These are phyloP conservation scores for Hyles lineata DNA, from an alignment of 2,888 invertebrate species.

Conservation along the genomic window DNA sequence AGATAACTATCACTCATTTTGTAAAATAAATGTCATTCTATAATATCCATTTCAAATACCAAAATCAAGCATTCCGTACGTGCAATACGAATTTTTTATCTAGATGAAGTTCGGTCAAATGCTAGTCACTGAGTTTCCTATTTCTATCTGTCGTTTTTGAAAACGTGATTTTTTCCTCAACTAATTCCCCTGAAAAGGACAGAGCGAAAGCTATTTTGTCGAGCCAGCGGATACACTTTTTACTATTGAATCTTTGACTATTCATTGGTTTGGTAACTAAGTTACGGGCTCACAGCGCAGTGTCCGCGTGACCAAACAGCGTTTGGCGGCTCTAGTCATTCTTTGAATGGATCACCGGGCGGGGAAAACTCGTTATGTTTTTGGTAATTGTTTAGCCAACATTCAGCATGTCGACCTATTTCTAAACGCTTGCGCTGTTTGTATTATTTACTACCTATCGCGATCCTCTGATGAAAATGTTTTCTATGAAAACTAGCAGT, in stretches of 20 bases:
- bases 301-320: background rate
- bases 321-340: background rate
- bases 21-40: too few relatives aligned
- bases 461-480: background rate
- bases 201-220: background rate
- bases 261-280: conserved; percentile 36
- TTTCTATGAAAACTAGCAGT: too few relatives aligned
- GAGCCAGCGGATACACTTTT: background rate
- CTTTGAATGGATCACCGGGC: background rate
- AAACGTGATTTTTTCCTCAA: background rate
- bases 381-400: background rate
- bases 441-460: background rate
- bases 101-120: background rate
- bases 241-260: conserved; percentile 7
- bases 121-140: background rate
- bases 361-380: background rate
- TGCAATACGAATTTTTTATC: background rate
- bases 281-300: background rate
- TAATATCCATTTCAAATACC: background rate
- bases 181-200: background rate
- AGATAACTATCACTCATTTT: too few relatives aligned
- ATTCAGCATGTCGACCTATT: background rate
- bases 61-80: background rate
- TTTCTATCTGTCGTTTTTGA: background rate
- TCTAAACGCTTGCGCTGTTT: background rate